phyloP scores from a whole-genome alignment of 1,140 invertebrate species.

The Plutomurus gul region DNA sequence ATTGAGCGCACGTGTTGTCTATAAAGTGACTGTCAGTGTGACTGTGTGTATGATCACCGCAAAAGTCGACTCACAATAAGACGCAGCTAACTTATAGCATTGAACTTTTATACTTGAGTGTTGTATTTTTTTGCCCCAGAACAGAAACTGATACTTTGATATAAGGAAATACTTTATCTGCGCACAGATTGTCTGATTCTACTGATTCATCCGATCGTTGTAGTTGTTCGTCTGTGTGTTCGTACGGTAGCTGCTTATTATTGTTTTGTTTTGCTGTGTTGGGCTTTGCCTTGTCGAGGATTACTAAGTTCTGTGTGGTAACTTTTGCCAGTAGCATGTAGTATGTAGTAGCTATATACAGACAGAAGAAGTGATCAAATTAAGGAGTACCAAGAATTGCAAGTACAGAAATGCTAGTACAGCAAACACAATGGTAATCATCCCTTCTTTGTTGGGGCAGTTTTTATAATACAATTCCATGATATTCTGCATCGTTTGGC shows the following conservation, averaged over 20 bases:
- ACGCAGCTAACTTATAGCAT: not conserved
- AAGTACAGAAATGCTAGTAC: not conserved
- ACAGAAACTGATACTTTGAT: constrained; percentile 2
- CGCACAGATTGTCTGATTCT: not conserved
- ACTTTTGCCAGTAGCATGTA: not conserved
- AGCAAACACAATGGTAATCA: constrained; percentile 1
- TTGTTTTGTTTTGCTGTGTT: not conserved
- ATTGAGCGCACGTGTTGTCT: too few species aligned
- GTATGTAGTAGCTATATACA: not conserved
- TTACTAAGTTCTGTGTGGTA: not conserved
- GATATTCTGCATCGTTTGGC: constrained; percentile 5
- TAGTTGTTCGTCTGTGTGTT: not conserved
- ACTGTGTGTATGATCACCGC: not conserved
- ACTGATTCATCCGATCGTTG: constrained; percentile 6
- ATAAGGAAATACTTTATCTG: constrained; percentile 16
- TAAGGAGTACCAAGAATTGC: not conserved
- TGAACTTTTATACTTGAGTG: constrained; percentile 18
- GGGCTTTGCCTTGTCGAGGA: not conserved
- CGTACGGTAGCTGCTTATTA: not conserved
- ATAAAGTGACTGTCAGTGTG: too few species aligned
- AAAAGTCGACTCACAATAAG: not conserved
- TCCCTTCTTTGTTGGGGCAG: not conserved
- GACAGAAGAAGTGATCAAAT: not conserved
- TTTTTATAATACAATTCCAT: not conserved
- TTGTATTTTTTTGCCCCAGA: constrained; percentile 19